Percentiles rank a stretch among this genome's conserved stretches.
These are phyloP conservation scores for Sebastolobus alascanus DNA, from an alignment of 2,797 vertebrate species.

Conservation along the genomic window DNA sequence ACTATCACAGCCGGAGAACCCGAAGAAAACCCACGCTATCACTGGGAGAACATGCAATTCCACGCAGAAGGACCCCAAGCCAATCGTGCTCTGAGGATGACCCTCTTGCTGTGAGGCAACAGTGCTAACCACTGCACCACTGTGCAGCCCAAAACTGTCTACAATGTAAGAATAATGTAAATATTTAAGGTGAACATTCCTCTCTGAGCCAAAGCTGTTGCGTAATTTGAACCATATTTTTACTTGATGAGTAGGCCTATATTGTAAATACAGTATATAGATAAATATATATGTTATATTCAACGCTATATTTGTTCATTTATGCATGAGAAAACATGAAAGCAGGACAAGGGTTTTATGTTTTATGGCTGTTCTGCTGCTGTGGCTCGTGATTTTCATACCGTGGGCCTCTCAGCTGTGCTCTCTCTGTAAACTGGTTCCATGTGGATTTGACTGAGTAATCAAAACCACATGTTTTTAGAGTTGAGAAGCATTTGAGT, in stretches of 20 bases:
- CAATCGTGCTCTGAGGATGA: too few species aligned
- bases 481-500: not conserved
- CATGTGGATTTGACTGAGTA: conserved; percentile 2
- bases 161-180: not conserved
- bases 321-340: not conserved
- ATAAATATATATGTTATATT: not conserved
- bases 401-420: not conserved
- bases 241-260: not conserved
- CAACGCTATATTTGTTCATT: not conserved
- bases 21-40: too few species aligned
- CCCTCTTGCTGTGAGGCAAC: too few species aligned
- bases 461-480: conserved; percentile 56
- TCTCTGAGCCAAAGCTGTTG: not conserved
- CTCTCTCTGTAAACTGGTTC: not conserved
- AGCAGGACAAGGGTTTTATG: not conserved
- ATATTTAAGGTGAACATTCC: not conserved
- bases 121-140: too few species aligned
- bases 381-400: not conserved
- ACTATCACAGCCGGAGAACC: too few species aligned
- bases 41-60: too few species aligned
- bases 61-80: too few species aligned
- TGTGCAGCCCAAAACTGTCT: not conserved
- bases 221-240: not conserved
- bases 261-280: not conserved
- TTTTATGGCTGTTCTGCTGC: conserved; percentile 16